phyloP scores from a whole-genome alignment of 1,140 invertebrate genomes.

The Cepaea nemoralis region DNA sequence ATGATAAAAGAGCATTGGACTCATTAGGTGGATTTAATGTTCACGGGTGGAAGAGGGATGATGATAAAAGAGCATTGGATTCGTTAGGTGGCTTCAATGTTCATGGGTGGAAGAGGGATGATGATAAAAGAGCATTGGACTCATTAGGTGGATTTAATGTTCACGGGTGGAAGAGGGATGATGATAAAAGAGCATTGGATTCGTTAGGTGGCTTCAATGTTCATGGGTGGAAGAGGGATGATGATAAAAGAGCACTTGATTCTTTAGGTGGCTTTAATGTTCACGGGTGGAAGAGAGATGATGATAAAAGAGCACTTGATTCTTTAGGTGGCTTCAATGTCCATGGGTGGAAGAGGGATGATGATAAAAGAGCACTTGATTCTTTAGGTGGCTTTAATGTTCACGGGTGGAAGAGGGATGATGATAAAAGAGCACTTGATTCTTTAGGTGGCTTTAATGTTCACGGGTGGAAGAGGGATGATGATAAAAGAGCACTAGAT shows the following conservation, averaged over 20 bases:
- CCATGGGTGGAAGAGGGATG: conserved; percentile 3
- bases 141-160: conserved; percentile 8
- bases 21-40: conserved; percentile 14
- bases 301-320: conserved; percentile 9
- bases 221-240: background rate
- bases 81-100: conserved; percentile 5
- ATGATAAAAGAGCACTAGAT: conserved; percentile 1
- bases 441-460: background rate
- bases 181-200: background rate
- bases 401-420: background rate
- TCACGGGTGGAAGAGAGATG: conserved; percentile 18
- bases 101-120: conserved; percentile 3
- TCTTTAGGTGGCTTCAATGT: conserved; percentile 18
- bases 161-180: background rate
- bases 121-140: conserved; percentile 17
- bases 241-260: conserved; percentile 14
- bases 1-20: conserved; percentile 8
- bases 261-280: conserved; percentile 11
- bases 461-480: background rate
- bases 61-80: conserved; percentile 16
- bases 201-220: background rate
- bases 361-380: background rate
- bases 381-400: background rate
- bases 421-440: background rate
- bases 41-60: conserved; percentile 21